Evolutionary conservation across 1,140 invertebrate genomes (phyloP), one percentile per base, ranked within the genome.

Genomic region (Amphibalanus amphitrite): DNA sequence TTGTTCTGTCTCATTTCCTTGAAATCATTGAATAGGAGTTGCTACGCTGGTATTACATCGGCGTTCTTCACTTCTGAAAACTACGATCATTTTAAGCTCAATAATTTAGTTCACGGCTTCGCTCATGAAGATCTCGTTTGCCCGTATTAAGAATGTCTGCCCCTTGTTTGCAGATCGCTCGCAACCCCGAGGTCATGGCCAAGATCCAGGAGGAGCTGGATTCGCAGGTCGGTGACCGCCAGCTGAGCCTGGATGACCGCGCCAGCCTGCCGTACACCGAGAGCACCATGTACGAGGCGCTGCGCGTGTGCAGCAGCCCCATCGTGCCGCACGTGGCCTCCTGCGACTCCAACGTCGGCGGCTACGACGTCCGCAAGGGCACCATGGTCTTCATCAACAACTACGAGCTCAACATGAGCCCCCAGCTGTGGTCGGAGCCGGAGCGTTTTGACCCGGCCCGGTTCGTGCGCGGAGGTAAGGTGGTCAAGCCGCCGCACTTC

Each of bases 241-340:
- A 78, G 70, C 75, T 77, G 28, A 85, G 83, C 0, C 76, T 93
- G 0, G 81, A 85, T 59, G 86, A 94, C 74, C 84, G 86, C 77
- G 79, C 82, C 3, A 77, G 76, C 0, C 84, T 95, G 83, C 89
- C 90, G 0, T 94, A 91, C 79, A 90, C 89, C 0, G 89, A 93
- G 81, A 90, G 91, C 0, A 88, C 89, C 0, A 84, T 94, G 23
- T 82, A 88, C 73, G 93, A 95, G 81, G 85, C 88, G 0, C 81
- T 94, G 0, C 81, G 93, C 70, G 82, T 88, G 71, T 87, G 90
- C 0, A 88, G 90, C 0, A 94, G 92, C 0, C 92, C 92, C 0
- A 93, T 95, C 71, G 92, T 95, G 0, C 93, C 93, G 3, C 92
- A 95, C 77, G 90, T 93, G 0, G 89, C 92, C 0, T 91, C 86